Conservation (phyloP, 1,140 invertebrate species). For the Thaumatotibia leucotreta region DNA sequence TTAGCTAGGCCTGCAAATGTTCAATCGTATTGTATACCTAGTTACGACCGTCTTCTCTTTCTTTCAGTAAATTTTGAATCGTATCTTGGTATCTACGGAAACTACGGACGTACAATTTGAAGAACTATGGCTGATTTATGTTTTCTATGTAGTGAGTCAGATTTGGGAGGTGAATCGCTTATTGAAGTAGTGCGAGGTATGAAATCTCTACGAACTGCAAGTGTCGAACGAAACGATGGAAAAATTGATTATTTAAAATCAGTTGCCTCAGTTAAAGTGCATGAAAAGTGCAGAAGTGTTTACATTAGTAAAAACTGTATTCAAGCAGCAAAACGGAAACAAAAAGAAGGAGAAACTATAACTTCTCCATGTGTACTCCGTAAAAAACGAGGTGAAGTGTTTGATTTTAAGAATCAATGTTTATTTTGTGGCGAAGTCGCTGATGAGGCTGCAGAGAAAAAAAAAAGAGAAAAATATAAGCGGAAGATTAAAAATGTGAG, state of each 20-base stretch:
- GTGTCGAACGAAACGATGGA: constrained; percentile 23
- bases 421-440: too few relatives aligned
- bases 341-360: constrained; percentile 22
- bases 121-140: constrained; percentile 21
- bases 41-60: too few relatives aligned
- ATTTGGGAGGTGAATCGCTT: constrained; percentile 21
- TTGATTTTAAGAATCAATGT: constrained; percentile 24
- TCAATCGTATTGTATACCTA: too few relatives aligned
- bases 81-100: constrained; percentile 25
- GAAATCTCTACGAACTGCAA: constrained; percentile 18
- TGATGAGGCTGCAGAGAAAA: too few relatives aligned
- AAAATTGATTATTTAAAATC: constrained; percentile 18
- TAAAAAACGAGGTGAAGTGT: constrained; percentile 15
- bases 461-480: too few relatives aligned
- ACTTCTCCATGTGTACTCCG: constrained; percentile 4
- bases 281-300: constrained; percentile 27
- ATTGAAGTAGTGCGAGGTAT: constrained; percentile 21
- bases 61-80: constrained; percentile 18
- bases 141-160: constrained; percentile 21
- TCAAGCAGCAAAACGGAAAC: constrained; percentile 24
- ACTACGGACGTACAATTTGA: constrained; percentile 27
- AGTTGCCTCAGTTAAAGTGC: constrained; percentile 20
- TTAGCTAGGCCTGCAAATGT: too few relatives aligned
- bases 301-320: constrained; percentile 32
- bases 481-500: too few relatives aligned